A percentile compares a stretch with the other conserved stretches of the same genome.
Evolutionary conservation across 2,888 invertebrate species (phyloP).

Genomic region (Idaea dimidiata): DNA sequence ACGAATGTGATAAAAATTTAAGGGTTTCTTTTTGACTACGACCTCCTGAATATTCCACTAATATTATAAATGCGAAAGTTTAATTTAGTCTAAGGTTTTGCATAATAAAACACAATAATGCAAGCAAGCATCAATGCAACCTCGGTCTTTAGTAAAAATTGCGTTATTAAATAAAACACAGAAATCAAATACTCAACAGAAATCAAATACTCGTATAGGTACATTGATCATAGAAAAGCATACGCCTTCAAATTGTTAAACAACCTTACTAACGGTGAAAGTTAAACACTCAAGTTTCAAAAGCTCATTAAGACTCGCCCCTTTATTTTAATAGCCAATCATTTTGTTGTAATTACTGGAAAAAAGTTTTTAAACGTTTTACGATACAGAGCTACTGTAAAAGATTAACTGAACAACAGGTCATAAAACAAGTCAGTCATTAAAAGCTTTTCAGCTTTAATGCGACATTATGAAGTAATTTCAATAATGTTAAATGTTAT

Average conservation of each 20-base stretch:
- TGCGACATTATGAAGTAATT: constrained; percentile 22
- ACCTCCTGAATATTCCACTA: too few species aligned
- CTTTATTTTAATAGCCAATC: constrained; percentile 1
- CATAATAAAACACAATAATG: too few species aligned
- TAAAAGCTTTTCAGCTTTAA: constrained; percentile 26
- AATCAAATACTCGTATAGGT: too few species aligned
- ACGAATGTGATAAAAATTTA: too few species aligned
- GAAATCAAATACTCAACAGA: too few species aligned
- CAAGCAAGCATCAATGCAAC: too few species aligned
- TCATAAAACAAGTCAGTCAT: constrained; percentile 24
- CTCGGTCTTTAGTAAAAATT: too few species aligned
- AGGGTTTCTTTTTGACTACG: too few species aligned
- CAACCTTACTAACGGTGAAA: not conserved
- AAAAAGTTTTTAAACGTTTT: constrained; percentile 25
- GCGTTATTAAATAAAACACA: too few species aligned
- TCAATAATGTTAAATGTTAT: constrained; percentile 14
- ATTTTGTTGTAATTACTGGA: not conserved
- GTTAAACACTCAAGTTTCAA: not conserved
- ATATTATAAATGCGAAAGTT: too few species aligned
- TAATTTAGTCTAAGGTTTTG: too few species aligned
- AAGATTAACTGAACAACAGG: constrained; percentile 26
- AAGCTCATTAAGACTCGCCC: not conserved
- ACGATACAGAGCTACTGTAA: constrained; percentile 18
- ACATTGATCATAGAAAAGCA: too few species aligned
- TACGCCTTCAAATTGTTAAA: not conserved